Conservation (phyloP, 2,113 vertebrate species). For the Gambusia holbrooki region DNA sequence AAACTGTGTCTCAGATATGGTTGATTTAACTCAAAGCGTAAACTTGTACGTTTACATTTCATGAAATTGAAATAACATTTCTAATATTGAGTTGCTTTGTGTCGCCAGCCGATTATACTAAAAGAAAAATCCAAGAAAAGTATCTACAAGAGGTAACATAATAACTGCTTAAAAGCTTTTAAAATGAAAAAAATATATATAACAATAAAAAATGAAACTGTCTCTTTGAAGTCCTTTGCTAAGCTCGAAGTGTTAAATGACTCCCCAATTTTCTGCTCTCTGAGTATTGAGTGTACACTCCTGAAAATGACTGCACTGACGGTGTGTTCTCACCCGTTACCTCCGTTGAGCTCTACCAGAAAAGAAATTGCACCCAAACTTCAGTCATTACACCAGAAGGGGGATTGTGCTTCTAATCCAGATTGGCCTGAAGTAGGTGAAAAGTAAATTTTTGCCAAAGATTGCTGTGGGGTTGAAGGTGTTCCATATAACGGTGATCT, state of each 20-base stretch:
- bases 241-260: constrained; percentile 20
- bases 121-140: neutral
- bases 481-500: constrained; percentile 10
- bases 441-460: neutral
- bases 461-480: neutral
- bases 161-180: neutral
- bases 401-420: constrained; percentile 37
- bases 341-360: constrained; percentile 44
- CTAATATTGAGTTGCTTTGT: too few relatives aligned
- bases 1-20: neutral
- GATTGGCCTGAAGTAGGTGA: constrained; percentile 49
- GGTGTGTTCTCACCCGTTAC: constrained; percentile 51
- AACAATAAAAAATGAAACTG: neutral
- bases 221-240: neutral
- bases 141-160: neutral
- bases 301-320: constrained; percentile 34
- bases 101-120: neutral
- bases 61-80: too few relatives aligned
- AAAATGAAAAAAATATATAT: neutral
- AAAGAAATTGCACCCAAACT: constrained; percentile 36
- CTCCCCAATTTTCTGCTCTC: constrained; percentile 30
- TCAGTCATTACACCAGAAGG: constrained; percentile 22
- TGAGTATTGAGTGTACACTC: constrained; percentile 22
- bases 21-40: too few relatives aligned
- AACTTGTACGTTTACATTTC: too few relatives aligned